Percentiles rank a stretch among this genome's conserved stretches.
phyloP scores from a whole-genome alignment of 2,797 vertebrate species.

The Pangasius krempfi region DNA sequence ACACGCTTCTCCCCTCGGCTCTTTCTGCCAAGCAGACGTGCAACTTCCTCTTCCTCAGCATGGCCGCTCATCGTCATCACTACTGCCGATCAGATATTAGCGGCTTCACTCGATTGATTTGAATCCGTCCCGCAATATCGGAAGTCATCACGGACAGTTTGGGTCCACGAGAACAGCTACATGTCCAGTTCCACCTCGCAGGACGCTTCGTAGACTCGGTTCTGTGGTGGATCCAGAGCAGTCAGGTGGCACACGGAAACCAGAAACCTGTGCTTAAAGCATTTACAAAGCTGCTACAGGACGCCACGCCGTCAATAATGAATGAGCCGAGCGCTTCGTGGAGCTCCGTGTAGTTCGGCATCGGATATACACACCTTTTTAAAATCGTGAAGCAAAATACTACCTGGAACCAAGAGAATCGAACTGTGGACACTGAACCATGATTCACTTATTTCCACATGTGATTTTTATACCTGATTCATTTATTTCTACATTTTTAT shows the following conservation, averaged over 20 bases:
- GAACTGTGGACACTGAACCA: background rate
- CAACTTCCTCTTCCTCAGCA: slow-evolving; percentile 50
- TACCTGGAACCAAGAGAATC: background rate
- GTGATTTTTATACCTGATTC: too few species aligned
- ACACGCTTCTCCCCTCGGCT: slow-evolving; percentile 70
- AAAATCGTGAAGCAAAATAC: background rate
- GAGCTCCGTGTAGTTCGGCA: slow-evolving; percentile 55
- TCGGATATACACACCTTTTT: slow-evolving; percentile 50
- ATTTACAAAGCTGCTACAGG: slow-evolving; percentile 58
- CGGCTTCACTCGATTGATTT: background rate
- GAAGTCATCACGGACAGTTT: background rate
- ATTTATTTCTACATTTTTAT: background rate
- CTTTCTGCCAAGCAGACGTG: slow-evolving; percentile 58
- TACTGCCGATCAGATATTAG: background rate
- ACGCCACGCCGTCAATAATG: slow-evolving; percentile 61
- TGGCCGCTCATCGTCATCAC: slow-evolving; percentile 65
- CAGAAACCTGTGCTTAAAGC: slow-evolving; percentile 50
- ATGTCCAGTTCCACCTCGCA: background rate
- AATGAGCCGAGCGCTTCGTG: slow-evolving; percentile 51
- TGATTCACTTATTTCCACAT: background rate
- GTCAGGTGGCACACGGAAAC: slow-evolving; percentile 41
- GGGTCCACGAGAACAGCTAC: background rate
- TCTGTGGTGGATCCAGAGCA: background rate
- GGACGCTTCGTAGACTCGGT: background rate
- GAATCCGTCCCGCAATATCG: too few species aligned